Conservation (phyloP, 2,113 vertebrate genomes). For the Galemys pyrenaicus region DNA sequence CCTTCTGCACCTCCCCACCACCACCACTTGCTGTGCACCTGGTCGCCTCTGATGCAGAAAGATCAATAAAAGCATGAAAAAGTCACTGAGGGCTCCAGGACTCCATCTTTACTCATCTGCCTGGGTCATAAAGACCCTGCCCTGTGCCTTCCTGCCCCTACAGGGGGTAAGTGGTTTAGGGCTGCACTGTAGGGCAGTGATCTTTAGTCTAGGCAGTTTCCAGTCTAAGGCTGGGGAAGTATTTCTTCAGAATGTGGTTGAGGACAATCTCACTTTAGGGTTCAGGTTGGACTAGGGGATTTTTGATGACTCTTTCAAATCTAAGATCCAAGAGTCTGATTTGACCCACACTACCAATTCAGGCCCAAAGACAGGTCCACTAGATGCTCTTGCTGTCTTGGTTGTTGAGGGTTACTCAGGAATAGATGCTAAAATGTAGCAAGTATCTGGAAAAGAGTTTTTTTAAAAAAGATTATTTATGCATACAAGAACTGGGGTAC, state of each 20-base stretch:
- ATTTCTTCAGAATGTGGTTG: neutral
- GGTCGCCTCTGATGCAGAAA: too few relatives aligned
- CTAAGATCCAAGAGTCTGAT: neutral
- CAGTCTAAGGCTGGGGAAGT: neutral
- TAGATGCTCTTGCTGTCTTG: too few relatives aligned
- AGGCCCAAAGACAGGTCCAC: neutral
- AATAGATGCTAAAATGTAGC: neutral
- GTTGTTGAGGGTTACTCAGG: neutral
- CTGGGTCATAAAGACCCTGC: too few relatives aligned
- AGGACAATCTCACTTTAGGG: neutral
- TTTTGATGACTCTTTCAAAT: neutral
- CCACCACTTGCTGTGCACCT: too few relatives aligned
- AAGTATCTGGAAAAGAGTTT: neutral
- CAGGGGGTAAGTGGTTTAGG: neutral
- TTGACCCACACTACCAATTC: neutral
- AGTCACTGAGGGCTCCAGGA: too few relatives aligned
- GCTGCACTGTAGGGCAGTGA: neutral
- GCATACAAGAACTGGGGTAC: too few relatives aligned
- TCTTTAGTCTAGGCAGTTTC: neutral
- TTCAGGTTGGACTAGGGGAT: neutral
- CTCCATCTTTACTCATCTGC: too few relatives aligned
- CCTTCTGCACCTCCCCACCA: too few relatives aligned
- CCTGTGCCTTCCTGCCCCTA: too few relatives aligned
- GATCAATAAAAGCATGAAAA: too few relatives aligned
- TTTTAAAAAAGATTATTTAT: too few relatives aligned